Conservation (phyloP, 2,888 invertebrate species). For the Ditylenchus weischeri region DNA sequence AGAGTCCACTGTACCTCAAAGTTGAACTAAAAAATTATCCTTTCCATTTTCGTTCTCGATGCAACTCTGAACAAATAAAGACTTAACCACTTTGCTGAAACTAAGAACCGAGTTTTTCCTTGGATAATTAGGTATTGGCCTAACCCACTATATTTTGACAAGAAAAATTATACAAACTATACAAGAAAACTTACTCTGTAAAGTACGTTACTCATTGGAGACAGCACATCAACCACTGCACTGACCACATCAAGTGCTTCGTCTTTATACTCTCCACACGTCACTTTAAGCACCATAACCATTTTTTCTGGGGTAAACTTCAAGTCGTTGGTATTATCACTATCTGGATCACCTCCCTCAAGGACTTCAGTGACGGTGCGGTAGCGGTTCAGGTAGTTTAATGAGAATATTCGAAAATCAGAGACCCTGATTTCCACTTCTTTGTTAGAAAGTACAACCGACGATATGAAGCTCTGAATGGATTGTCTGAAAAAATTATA, state of each 20-base stretch:
- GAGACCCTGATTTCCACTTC: slow-evolving; percentile 7
- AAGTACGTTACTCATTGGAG: slow-evolving; percentile 8
- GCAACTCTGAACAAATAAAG: no score
- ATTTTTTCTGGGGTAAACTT: neutral
- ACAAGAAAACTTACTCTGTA: slow-evolving; percentile 13
- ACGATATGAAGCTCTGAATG: neutral
- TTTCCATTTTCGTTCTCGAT: no score
- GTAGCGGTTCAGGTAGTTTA: slow-evolving; percentile 21
- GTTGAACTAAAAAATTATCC: no score
- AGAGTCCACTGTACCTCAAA: no score
- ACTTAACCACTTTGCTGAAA: no score
- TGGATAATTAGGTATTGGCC: no score
- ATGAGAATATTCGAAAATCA: slow-evolving; percentile 24
- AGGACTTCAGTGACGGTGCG: slow-evolving; percentile 19
- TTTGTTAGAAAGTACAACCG: neutral
- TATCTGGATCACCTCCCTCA: neutral
- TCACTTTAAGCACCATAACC: slow-evolving; percentile 19
- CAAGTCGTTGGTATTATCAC: neutral
- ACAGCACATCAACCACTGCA: neutral
- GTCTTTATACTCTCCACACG: slow-evolving; percentile 23
- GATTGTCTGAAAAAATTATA: slow-evolving; percentile 12
- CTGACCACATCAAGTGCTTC: slow-evolving; percentile 13
- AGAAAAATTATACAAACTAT: no score
- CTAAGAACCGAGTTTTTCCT: no score
- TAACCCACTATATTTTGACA: no score